These are phyloP conservation scores for Plumapathes pennacea DNA, from an alignment of 92 coral and sea anemone genomes.

Conservation along the genomic window DNA sequence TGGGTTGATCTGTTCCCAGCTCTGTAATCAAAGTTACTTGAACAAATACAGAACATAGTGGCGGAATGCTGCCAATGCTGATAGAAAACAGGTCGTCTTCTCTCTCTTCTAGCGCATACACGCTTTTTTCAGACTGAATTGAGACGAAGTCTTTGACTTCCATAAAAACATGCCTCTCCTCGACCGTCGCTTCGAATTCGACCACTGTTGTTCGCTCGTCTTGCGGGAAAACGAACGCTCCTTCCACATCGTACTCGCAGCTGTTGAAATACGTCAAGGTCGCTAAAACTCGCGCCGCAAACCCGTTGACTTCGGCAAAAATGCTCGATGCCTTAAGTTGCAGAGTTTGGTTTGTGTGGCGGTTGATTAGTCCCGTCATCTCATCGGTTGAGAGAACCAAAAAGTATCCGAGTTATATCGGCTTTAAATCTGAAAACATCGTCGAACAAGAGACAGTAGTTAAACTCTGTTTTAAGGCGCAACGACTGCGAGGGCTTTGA, in stretches of 20 bases:
- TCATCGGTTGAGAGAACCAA: constrained; percentile 3
- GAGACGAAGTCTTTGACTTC: constrained; percentile 58
- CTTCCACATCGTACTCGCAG: constrained; percentile 84
- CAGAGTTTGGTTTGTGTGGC: constrained; percentile 61
- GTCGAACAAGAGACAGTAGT: no score
- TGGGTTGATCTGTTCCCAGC: constrained; percentile 63
- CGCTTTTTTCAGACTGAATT: constrained; percentile 43
- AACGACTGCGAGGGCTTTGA: no score
- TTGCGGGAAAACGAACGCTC: constrained; percentile 83
- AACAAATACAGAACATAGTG: constrained; percentile 78
- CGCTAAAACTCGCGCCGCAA: constrained; percentile 86
- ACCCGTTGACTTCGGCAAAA: constrained; percentile 91
- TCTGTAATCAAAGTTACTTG: constrained; percentile 92
- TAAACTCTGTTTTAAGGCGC: no score
- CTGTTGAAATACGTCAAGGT: constrained; percentile 84
- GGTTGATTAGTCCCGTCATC: constrained; percentile 88
- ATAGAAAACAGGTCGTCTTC: constrained; percentile 77
- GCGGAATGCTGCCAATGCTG: constrained; percentile 91
- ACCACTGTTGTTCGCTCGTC: constrained; percentile 83
- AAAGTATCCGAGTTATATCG: no score
- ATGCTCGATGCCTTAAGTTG: constrained; percentile 91
- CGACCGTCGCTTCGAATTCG: constrained; percentile 88
- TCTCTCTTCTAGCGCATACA: constrained; percentile 66
- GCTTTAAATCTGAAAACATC: no score
- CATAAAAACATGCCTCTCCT: constrained; percentile 69